Base-by-base conservation (phyloP, 1,140 invertebrate genomes). In the Dendrolimus kikuchii region DNA sequence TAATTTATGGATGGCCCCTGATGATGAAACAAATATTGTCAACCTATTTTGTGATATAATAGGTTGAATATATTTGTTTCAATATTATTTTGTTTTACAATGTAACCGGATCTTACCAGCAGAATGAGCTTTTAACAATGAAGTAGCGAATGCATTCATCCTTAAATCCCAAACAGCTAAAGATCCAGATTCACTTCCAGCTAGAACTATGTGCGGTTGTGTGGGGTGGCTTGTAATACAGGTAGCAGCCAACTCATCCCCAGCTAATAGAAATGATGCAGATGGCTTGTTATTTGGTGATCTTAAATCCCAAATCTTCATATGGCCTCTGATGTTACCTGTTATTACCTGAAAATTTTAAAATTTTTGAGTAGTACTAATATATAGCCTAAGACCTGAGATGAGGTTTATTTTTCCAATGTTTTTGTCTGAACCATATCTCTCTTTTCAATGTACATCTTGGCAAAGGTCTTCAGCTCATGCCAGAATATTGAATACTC, bases 101-200 rank as follows among this genome's bases (percentile, higher is more conserved):
- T 23, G 23, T 23, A 23, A 2, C 3, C 1, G 1, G 23, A 23
- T 23, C 23, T 23, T 23, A 23, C 23, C 23, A 23, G 91, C 92
- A 0, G 90, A 86, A 74, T 97, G 95, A 7, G 94, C 95, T 62
- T 92, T 93, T 2, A 96, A 82, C 55, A 95, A 88, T 2, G 94
- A 94, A 43, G 94, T 92, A 4, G 95, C 95, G 69, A 92, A 94
- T 4, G 91, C 91, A 39, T 95, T 93, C 59, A 95, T 91, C 38
- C 95, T 86, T 55, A 97, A 83, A 85, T 97, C 95, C 95, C 95
- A 98, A 2, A 96, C 91, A n/a, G 94, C 94, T 23, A 96, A 82
- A 36, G 92, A 91, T 2, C 91, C 90, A 68, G 95, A 94, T 65
- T 96, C 94, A 68, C 93, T 94, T 44, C 95, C 95, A 37, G 94